Percentiles rank a stretch among this genome's conserved stretches.
These are phyloP conservation scores for Apteryx owenii DNA, from an alignment of 2,113 vertebrate genomes.

Conservation along the genomic window DNA sequence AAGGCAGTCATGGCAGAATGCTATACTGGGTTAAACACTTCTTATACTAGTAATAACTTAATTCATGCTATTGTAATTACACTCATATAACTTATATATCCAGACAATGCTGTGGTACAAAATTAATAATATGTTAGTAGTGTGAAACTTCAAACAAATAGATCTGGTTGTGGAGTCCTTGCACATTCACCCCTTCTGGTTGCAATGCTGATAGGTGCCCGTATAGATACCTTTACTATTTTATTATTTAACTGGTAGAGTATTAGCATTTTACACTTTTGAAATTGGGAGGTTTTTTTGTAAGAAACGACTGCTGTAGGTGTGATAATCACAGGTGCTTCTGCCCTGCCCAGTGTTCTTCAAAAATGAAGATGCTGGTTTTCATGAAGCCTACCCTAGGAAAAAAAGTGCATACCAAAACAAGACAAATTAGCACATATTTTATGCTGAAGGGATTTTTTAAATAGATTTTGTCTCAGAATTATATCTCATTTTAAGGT, in stretches of 20 bases:
- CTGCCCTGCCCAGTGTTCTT: neutral
- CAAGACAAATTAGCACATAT: neutral
- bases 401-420: neutral
- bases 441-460: neutral
- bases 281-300: neutral
- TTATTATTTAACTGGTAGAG: neutral
- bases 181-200: neutral
- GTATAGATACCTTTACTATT: neutral
- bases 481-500: neutral
- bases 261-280: neutral
- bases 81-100: neutral
- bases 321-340: neutral
- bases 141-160: neutral
- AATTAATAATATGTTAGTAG: neutral
- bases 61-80: neutral
- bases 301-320: neutral
- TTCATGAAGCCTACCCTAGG: constrained; percentile 50
- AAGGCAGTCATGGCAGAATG: neutral
- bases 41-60: neutral
- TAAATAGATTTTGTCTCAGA: neutral
- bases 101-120: neutral
- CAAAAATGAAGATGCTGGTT: neutral
- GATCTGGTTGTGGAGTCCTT: neutral
- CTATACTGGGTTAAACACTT: neutral
- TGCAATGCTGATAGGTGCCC: neutral